phyloP scores from a whole-genome alignment of 2,113 vertebrate species.

The Chlorocebus sabaeus region DNA sequence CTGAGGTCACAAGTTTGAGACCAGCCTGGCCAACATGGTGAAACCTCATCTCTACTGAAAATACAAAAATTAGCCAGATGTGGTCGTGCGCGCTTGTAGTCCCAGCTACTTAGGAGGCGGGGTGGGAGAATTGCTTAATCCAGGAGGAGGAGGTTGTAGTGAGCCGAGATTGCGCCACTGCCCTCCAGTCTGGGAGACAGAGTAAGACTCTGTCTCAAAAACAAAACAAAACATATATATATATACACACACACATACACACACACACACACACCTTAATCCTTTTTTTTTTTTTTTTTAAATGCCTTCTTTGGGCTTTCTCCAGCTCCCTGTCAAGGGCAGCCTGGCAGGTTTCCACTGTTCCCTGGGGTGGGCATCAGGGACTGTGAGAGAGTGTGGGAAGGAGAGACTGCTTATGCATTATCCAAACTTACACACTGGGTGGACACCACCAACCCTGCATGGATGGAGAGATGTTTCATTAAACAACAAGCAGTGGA shows the following conservation, averaged over 20 bases:
- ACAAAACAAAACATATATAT: too few species aligned
- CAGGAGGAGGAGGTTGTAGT: too few species aligned
- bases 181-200: too few species aligned
- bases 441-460: accelerated
- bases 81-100: too few species aligned
- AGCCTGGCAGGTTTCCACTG: not conserved
- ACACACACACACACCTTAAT: not conserved
- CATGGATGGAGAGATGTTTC: not conserved
- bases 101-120: too few species aligned
- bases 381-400: not conserved
- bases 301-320: not conserved
- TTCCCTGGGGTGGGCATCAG: not conserved
- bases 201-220: too few species aligned
- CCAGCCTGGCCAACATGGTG: too few species aligned
- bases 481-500: not conserved
- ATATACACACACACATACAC: too few species aligned
- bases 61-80: too few species aligned
- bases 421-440: accelerated
- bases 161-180: accelerated
- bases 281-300: not conserved
- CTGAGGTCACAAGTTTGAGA: too few species aligned
- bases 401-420: not conserved
- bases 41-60: too few species aligned
- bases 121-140: too few species aligned
- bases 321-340: not conserved